Conservation (phyloP, 2,113 vertebrate species). For the Promerops cafer region DNA sequence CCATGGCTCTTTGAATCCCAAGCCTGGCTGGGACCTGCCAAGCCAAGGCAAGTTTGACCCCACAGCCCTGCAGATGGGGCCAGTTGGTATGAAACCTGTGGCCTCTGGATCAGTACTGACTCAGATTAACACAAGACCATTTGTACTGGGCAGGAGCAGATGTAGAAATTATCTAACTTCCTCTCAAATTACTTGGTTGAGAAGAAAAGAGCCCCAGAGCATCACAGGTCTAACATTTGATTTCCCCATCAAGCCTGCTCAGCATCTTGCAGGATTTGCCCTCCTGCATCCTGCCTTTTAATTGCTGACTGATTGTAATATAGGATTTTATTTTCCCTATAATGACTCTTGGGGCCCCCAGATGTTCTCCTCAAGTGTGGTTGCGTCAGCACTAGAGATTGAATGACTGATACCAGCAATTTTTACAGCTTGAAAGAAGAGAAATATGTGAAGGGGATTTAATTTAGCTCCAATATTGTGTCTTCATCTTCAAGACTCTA, state of each 20-base stretch:
- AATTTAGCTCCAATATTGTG: slow-evolving; percentile 58
- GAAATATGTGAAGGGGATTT: slow-evolving; percentile 59
- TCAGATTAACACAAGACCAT: not conserved
- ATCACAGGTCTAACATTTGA: not conserved
- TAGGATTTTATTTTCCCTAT: slow-evolving; percentile 54
- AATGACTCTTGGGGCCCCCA: slow-evolving; percentile 56
- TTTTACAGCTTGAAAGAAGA: slow-evolving; percentile 60
- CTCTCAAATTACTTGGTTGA: not conserved
- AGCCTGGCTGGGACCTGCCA: not conserved
- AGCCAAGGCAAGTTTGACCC: not conserved
- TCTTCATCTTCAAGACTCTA: slow-evolving; percentile 51
- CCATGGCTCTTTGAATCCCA: not conserved
- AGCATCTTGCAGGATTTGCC: slow-evolving; percentile 44
- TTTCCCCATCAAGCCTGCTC: slow-evolving; percentile 31
- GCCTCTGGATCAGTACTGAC: not conserved
- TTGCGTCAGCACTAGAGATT: slow-evolving; percentile 53
- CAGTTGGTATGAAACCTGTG: not conserved
- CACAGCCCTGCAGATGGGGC: fast-evolving
- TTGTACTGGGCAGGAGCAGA: not conserved
- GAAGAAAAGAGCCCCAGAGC: not conserved
- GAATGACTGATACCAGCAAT: slow-evolving; percentile 64
- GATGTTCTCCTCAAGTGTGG: slow-evolving; percentile 60
- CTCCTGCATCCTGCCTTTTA: slow-evolving; percentile 54
- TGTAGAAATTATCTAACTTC: not conserved
- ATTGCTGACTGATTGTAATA: slow-evolving; percentile 60